A percentile compares a stretch with the other conserved stretches of the same genome.
These are phyloP conservation scores for Lymantria monacha DNA, from an alignment of 2,888 invertebrate genomes.

Conservation along the genomic window DNA sequence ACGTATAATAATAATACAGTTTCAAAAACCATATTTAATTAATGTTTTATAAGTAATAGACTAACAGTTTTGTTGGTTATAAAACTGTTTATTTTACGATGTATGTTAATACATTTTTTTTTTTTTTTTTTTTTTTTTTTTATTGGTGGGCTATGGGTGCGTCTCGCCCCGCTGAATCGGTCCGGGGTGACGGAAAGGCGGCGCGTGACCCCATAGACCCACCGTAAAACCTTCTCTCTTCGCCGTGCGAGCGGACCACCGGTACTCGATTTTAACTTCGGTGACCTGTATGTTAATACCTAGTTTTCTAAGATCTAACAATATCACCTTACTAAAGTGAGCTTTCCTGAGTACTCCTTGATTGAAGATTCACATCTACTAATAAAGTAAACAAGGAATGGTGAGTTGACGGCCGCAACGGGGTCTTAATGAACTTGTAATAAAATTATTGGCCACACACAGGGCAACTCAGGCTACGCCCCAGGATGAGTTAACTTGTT, in stretches of 20 bases:
- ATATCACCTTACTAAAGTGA: slow-evolving; percentile 8
- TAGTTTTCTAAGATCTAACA: slow-evolving; percentile 1
- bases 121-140: no score
- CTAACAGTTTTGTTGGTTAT: slow-evolving; percentile 11
- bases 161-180: no score
- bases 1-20: no score
- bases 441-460: slow-evolving; percentile 81
- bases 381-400: slow-evolving; percentile 49
- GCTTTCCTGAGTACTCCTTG: slow-evolving; percentile 10
- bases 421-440: slow-evolving; percentile 79
- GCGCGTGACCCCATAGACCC: no score
- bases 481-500: slow-evolving; percentile 70
- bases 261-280: no score
- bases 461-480: slow-evolving; percentile 74
- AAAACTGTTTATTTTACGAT: slow-evolving; percentile 19
- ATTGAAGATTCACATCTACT: slow-evolving; percentile 31
- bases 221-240: no score
- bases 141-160: no score
- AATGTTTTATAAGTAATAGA: slow-evolving; percentile 20
- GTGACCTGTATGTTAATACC: no score
- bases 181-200: no score
- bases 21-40: slow-evolving; percentile 11
- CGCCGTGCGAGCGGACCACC: no score
- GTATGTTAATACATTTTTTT: no score
- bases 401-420: slow-evolving; percentile 55